Evolutionary conservation across 2,888 invertebrate genomes (phyloP).

Genomic region (Latrodectus hesperus): DNA sequence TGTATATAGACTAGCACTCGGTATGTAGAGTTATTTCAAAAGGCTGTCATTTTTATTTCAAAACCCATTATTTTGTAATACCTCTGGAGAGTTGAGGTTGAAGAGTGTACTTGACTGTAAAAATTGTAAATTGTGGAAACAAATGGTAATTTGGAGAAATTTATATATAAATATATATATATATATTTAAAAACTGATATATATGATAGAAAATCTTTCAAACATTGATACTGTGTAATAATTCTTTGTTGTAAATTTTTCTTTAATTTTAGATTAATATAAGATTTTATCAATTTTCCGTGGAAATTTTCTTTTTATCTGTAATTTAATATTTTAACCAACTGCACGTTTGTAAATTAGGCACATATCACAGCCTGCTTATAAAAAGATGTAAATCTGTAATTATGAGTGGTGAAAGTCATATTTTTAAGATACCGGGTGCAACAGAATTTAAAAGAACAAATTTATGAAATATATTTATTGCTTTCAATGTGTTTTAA

Average conservation of each 20-base stretch:
- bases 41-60: slow-evolving; percentile 68
- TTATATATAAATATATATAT: slow-evolving; percentile 63
- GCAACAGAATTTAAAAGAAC: background rate
- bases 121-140: slow-evolving; percentile 68
- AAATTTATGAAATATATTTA: background rate
- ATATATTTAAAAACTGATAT: slow-evolving; percentile 23
- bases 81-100: slow-evolving; percentile 69
- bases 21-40: slow-evolving; percentile 66
- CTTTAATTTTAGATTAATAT: slow-evolving; percentile 67
- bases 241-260: slow-evolving; percentile 64
- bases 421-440: background rate
- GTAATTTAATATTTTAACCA: background rate
- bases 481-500: background rate
- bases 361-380: slow-evolving; percentile 3
- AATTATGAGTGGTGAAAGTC: background rate
- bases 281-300: slow-evolving; percentile 66
- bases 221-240: slow-evolving; percentile 50
- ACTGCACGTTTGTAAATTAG: background rate
- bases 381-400: background rate
- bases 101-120: slow-evolving; percentile 64
- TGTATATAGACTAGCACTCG: slow-evolving; percentile 69
- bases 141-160: slow-evolving; percentile 58
- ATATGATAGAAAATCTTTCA: slow-evolving; percentile 23
- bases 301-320: slow-evolving; percentile 26
- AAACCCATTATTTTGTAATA: slow-evolving; percentile 65